Conservation (phyloP, 2,113 vertebrate species). For the Notarius quadriscutis region DNA sequence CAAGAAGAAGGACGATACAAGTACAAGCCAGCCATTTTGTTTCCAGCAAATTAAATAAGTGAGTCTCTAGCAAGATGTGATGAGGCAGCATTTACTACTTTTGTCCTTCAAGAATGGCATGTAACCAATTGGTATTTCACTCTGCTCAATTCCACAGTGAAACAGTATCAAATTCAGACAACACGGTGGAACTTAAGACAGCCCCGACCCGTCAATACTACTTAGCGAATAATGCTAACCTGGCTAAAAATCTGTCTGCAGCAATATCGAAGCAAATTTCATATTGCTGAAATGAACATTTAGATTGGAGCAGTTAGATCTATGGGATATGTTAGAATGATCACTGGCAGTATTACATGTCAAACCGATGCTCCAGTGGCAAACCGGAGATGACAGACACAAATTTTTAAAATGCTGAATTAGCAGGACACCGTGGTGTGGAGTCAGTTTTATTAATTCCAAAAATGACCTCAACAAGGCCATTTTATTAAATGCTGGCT, state of each 20-base stretch:
- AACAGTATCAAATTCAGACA: slow-evolving; percentile 44
- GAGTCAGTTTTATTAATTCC: not conserved
- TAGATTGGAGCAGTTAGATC: not conserved
- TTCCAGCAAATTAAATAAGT: slow-evolving; percentile 11
- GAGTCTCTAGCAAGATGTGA: not conserved
- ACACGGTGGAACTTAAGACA: slow-evolving; percentile 27
- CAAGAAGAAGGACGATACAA: not conserved
- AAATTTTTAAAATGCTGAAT: not conserved
- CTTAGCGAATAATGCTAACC: slow-evolving; percentile 34
- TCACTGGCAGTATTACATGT: not conserved
- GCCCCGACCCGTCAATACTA: not conserved
- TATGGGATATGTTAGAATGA: no score
- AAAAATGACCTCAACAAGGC: not conserved
- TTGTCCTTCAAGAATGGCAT: slow-evolving; percentile 41
- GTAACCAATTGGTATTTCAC: slow-evolving; percentile 40
- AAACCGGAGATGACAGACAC: not conserved
- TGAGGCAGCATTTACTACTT: slow-evolving; percentile 23
- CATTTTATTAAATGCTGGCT: not conserved
- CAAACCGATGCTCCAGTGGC: not conserved
- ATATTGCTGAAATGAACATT: slow-evolving; percentile 22
- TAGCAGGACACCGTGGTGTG: not conserved
- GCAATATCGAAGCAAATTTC: slow-evolving; percentile 21
- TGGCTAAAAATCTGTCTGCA: slow-evolving; percentile 28
- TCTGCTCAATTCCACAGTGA: slow-evolving; percentile 26
- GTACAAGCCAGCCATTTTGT: slow-evolving; percentile 1